These are phyloP conservation scores for Oxyscelio sp. DNA, from an alignment of 2,888 invertebrate species.

Conservation along the genomic window DNA sequence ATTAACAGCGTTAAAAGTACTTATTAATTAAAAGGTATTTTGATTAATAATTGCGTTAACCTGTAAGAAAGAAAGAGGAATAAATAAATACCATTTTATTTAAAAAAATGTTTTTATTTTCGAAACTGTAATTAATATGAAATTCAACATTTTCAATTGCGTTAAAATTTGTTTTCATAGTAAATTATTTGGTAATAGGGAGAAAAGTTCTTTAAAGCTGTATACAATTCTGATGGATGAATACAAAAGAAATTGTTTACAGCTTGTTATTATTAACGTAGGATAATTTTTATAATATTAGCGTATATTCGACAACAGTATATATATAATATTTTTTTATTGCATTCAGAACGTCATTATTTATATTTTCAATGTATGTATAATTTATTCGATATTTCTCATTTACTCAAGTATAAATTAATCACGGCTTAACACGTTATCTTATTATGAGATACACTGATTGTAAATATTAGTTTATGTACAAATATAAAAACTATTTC, in stretches of 20 bases:
- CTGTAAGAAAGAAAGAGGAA: neutral
- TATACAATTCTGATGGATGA: neutral
- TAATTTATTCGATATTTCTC: neutral
- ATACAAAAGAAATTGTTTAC: slow-evolving; percentile 2
- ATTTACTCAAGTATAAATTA: slow-evolving; percentile 37
- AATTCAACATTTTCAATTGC: neutral
- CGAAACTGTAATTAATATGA: neutral
- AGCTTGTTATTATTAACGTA: slow-evolving; percentile 13
- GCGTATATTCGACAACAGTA: slow-evolving; percentile 32
- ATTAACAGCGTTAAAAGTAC: too few species aligned
- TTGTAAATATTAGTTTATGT: slow-evolving; percentile 48
- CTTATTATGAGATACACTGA: slow-evolving; percentile 20
- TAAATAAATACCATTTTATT: neutral
- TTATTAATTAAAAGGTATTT: too few species aligned
- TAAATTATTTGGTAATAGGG: neutral
- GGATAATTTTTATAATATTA: neutral
- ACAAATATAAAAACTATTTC: slow-evolving; percentile 57
- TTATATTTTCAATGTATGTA: slow-evolving; percentile 15
- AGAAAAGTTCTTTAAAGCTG: neutral
- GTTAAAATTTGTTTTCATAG: neutral
- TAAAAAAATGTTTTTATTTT: neutral
- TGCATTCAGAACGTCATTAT: neutral
- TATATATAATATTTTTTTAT: slow-evolving; percentile 16
- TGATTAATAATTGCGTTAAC: neutral
- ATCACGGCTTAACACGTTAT: neutral